Evolutionary conservation across 2,888 invertebrate species (phyloP), one percentile per base, ranked within the genome.

Genomic region (Drosophila nigricruria): DNA sequence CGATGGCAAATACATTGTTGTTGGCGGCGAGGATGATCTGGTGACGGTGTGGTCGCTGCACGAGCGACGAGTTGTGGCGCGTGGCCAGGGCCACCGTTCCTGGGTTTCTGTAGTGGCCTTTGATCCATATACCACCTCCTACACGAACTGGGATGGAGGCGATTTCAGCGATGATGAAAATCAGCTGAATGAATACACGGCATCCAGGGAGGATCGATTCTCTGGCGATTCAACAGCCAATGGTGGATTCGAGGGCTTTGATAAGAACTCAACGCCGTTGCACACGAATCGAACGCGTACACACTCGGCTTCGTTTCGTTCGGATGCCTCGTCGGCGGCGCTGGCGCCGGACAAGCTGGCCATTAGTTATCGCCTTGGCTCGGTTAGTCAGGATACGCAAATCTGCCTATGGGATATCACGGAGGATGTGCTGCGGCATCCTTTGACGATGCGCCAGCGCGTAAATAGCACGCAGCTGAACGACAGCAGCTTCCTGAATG

Each of bases 51-150:
- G 98, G 97, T 98, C 97, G 57, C 96, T 98, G 92, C 95, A 95
- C 78, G 98, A 99, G 91, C 95, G 97, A 79, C 94, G 98, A 54
- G 98, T 99, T 8, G 97, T 99, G 9, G 99, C 99, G n/a, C 94
- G 99, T 45, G 99, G 99, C 0, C 98, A 98, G 91, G 99, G 99
- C 0, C 99, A 99, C 93, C 95, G 97, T 82, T 98, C 98, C 63
- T 99, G 99, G 99, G 98, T 99, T 20, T 97, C 98, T 58, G 97
- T 98, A 23, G 99, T 99, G 23, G 97, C 98, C 6, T 98, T 99
- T 91, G 98, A 98, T 93, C 96, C 97, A 0, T 97, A 95, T 91
- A 96, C 96, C 0, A 96, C 96, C 12, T 95, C 95, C 61, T 95
- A 96, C 82, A 95, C 95, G 70, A 95, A 95, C 80, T 94, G 94